Conservation (phyloP, 2,888 invertebrate species). For the Elmis aenea region DNA sequence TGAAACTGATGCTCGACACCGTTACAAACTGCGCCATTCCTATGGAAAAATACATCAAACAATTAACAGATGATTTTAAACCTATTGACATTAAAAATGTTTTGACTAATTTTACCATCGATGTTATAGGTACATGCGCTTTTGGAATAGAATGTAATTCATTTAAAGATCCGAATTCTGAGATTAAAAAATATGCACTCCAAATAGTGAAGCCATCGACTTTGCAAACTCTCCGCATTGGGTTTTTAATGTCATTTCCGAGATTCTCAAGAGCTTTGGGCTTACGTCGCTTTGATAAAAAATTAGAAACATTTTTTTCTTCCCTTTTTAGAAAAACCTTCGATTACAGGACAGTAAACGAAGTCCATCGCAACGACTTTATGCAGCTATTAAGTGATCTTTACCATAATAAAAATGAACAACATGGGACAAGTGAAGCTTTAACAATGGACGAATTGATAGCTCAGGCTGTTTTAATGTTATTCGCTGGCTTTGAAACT, state of each 20-base stretch:
- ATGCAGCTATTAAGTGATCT: slow-evolving; percentile 51
- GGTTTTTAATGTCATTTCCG: too few species aligned
- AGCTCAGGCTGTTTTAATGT: slow-evolving; percentile 31
- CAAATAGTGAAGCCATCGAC: too few species aligned
- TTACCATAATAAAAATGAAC: slow-evolving; percentile 20
- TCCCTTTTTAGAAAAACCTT: slow-evolving; percentile 46
- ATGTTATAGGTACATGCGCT: slow-evolving; percentile 54
- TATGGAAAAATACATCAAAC: slow-evolving; percentile 7
- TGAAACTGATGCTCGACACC: slow-evolving; percentile 20
- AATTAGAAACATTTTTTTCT: too few species aligned
- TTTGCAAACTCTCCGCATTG: too few species aligned
- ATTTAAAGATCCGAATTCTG: slow-evolving; percentile 50
- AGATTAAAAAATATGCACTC: too few species aligned
- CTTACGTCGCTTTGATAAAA: too few species aligned
- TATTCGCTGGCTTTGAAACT: slow-evolving; percentile 40
- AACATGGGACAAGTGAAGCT: slow-evolving; percentile 1
- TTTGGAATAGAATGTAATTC: slow-evolving; percentile 57
- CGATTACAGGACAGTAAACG: slow-evolving; percentile 44
- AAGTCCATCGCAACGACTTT: slow-evolving; percentile 50
- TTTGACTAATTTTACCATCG: slow-evolving; percentile 53
- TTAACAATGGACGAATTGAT: slow-evolving; percentile 14
- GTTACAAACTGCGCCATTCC: slow-evolving; percentile 11
- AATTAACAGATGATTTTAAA: slow-evolving; percentile 3
- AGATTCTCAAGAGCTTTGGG: too few species aligned
- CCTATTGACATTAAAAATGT: slow-evolving; percentile 39